Evolutionary conservation across 2,888 invertebrate species (phyloP).

Genomic region (Aphodius granarius): DNA sequence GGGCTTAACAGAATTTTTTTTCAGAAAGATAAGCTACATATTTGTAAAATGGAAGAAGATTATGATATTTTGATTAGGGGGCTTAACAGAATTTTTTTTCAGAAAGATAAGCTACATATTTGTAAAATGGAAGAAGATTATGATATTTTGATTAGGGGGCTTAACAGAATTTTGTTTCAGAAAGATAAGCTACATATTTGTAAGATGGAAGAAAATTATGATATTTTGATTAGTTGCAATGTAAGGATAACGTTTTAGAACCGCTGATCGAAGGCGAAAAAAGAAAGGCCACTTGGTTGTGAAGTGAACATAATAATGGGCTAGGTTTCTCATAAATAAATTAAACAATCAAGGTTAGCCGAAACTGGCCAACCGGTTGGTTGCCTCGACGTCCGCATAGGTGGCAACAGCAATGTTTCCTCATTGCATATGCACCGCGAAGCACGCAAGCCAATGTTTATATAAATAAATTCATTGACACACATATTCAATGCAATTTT

Average conservation of each 20-base stretch:
- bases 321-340: slow-evolving; percentile 51
- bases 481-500: not conserved
- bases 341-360: slow-evolving; percentile 51
- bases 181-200: too few species aligned
- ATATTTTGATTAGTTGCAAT: not conserved
- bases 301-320: slow-evolving; percentile 49
- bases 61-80: too few species aligned
- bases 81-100: too few species aligned
- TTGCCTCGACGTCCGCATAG: not conserved
- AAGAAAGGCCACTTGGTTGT: slow-evolving; percentile 44
- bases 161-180: too few species aligned
- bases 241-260: slow-evolving; percentile 4
- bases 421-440: slow-evolving; percentile 27
- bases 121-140: too few species aligned
- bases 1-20: too few species aligned
- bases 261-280: slow-evolving; percentile 22
- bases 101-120: too few species aligned
- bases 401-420: slow-evolving; percentile 39
- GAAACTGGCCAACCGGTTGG: slow-evolving; percentile 45
- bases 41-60: too few species aligned
- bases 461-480: not conserved
- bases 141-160: too few species aligned
- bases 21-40: too few species aligned
- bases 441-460: slow-evolving; percentile 21
- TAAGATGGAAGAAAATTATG: too few species aligned